Evolutionary conservation across 92 coral and sea anemone genomes (phyloP), one percentile per base, ranked within the genome.

Genomic region (Metridium senile): DNA sequence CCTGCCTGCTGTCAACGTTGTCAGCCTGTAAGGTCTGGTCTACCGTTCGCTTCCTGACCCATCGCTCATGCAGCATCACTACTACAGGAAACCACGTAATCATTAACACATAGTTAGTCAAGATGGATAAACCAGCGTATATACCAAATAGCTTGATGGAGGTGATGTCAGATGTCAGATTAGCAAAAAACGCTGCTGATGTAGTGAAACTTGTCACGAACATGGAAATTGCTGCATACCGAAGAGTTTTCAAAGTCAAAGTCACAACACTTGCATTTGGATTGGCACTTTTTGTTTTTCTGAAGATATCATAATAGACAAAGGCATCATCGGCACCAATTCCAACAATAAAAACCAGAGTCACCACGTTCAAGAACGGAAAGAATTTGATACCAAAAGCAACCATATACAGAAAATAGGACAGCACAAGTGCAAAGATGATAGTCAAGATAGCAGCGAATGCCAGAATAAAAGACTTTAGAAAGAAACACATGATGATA

Each of bases 61-160:
- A 87, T 59, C 90, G 86, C 46, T 95, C 98, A 39, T 92, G 88
- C 62, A 92, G 58, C n/a, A n/a, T n/a, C n/a, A n/a, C n/a, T n/a
- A n/a, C n/a, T n/a, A n/a, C n/a, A n/a, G n/a, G n/a, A n/a, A 92
- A 92, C 87, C 82, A 95, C 30, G 98, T 95, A 54, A 95, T 76
- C 98, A 95, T 95, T 71, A 95, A 63, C 23, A 88, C 81, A 28
- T 89, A 95, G 57, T 84, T 92, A 11, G 92, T 88, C 67, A 95
- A 59, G 49, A 95, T 87, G 23, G 98, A 83, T 13, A 88, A 79
- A 0, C 98, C 98, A 8, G 97, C 95, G 58, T n/a, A n/a, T n/a
- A n/a, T n/a, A n/a, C n/a, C n/a, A n/a, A n/a, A n/a, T n/a, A n/a
- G n/a, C n/a, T n/a, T 90, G 54, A 95, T 85, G 59, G 97, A 87